Base-by-base conservation (phyloP, 2,888 invertebrate species). In the Chrysolina oricalcia region DNA sequence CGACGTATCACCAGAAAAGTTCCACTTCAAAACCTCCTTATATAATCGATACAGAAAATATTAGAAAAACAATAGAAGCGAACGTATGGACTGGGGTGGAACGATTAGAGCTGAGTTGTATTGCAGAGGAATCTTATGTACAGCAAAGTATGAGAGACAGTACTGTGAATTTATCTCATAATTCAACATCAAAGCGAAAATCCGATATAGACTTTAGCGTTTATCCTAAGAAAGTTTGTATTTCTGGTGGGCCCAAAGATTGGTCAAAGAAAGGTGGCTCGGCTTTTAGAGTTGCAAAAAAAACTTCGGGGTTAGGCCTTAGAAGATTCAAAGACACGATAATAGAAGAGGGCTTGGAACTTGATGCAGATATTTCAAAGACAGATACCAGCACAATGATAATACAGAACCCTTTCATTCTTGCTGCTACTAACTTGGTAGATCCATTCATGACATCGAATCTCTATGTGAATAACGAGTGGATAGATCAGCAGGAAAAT, bases 391-490 rank as follows among this genome's bases (percentile, higher is more conserved):
- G 79, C 63, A 78, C 76, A 5, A 69, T 85, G 4, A 77, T 82
- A 13, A 75, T 83, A 15, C 80, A 80, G 56, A 84, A 86, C 69
- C 86, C 85, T 0, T 86, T 85, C 69, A 72, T 86, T 19, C 77
- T 83, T 59, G 82, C 84, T 1, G 83, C 84, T 9, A 83, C 85
- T 0, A 79, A 80, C 73, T 71, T 79, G 1, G 67, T 84, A 5
- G 87, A 86, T 77, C 86, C 87, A 3, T 86, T 87, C 76, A 82
- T 87, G 80, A 92, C 92, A 0, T 89, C 92, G 0, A 91, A 92
- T 0, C 91, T 94, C 84, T 93, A 92, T 84, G 91, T 93, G 80
- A 93, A 94, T 83, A 92, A 93, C 78, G 90, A 90, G 80, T 93
- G 94, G 84, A 90, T 96, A 0, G 91, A 92, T 63, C 91, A 92